These are phyloP conservation scores for Vannuccia rotundouncinata DNA, from an alignment of 2,888 invertebrate genomes.

Conservation along the genomic window DNA sequence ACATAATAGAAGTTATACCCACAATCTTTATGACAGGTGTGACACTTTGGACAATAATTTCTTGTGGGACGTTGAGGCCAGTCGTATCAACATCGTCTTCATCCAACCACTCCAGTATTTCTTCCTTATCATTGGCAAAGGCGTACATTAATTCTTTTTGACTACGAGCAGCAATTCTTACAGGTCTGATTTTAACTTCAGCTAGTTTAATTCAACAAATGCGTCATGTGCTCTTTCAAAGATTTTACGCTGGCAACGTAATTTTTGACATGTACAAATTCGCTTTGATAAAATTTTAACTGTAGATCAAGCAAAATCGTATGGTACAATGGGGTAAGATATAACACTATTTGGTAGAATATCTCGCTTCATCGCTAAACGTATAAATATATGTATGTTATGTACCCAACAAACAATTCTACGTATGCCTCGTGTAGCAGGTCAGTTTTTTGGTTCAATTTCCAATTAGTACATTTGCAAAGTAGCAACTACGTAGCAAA, in stretches of 20 bases:
- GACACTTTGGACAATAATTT: not conserved
- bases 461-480: no score
- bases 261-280: conserved; percentile 19
- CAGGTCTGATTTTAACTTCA: conserved; percentile 14
- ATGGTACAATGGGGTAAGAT: conserved; percentile 5
- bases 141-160: conserved; percentile 18
- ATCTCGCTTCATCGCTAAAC: conserved; percentile 7
- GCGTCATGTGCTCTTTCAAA: conserved; percentile 3
- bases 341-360: conserved; percentile 4
- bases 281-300: not conserved
- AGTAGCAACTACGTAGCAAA: no score
- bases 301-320: conserved; percentile 26
- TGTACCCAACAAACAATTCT: no score
- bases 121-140: not conserved
- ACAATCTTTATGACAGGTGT: conserved; percentile 21
- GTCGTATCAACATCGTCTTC: conserved; percentile 21
- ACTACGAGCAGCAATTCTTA: conserved; percentile 16
- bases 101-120: conserved; percentile 29
- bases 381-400: no score
- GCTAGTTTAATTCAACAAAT: not conserved
- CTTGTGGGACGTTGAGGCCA: not conserved
- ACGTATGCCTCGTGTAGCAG: no score
- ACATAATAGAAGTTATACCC: conserved; percentile 13
- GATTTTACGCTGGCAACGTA: conserved; percentile 5
- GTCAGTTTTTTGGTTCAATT: no score